Evolutionary conservation across 2,113 vertebrate genomes (phyloP), one percentile per base, ranked within the genome.

Genomic region (Trematomus loennbergii): DNA sequence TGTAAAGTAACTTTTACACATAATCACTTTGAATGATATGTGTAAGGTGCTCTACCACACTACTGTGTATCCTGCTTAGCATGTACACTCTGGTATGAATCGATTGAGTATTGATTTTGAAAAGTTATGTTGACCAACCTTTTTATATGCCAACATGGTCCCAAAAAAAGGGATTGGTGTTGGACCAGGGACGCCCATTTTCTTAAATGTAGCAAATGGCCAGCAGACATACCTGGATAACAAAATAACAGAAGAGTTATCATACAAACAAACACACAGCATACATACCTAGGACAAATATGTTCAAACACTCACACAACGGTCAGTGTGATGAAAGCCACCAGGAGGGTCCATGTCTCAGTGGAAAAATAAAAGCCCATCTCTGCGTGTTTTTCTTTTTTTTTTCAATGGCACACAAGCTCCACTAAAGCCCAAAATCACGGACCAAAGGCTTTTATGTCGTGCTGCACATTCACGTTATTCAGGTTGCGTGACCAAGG

Each of bases 151-250:
- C 65, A 90, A 55, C 85, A 93, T 78, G 1, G 84, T 91, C 12
- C 92, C 90, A 0, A 91, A 83, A 15, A 90, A 86, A 0, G 86
- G 82, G 46, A 88, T 78, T 76, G 94, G 86, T 65, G 0, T 82
- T 4, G 95, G 96, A 2, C 96, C 95, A 0, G 95, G 94, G 68
- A 97, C 68, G 2, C 94, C 94, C 77, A 96, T 18, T 68, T 90
- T 95, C 91, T 91, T 95, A 82, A 97, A 97, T 1, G 75, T 0
- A 57, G 43, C 13, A 78, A 93, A 94, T 6, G 94, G 79, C 89
- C 89, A 92, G 59, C 50, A 82, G 53, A n/a, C 20, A 46, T 91
- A 93, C 33, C 93, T 94, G 78, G 50, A 33, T 54, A 61, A 53
- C 12, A 63, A 54, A 11, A 25, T 33, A 9, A 69, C 3, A 66